These are phyloP conservation scores for Rallus crepitans DNA, from an alignment of 2,797 vertebrate genomes.

Conservation along the genomic window DNA sequence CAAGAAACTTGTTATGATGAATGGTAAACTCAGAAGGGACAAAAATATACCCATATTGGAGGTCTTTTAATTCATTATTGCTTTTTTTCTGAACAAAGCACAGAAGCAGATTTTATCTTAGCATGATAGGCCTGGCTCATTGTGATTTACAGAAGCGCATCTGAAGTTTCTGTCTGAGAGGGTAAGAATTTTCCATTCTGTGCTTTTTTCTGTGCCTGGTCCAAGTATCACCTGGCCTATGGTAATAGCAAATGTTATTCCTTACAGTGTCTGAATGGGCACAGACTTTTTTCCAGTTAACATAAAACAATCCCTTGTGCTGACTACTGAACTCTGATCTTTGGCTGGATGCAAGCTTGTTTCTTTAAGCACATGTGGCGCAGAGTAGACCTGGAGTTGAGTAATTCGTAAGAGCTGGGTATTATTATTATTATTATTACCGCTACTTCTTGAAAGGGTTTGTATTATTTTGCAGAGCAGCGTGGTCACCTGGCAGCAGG, in stretches of 20 bases:
- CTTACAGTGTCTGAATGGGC: background rate
- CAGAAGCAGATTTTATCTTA: background rate
- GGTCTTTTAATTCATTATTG: background rate
- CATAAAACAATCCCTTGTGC: conserved; percentile 28
- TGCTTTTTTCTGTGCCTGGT: background rate
- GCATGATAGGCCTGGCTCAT: background rate
- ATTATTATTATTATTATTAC: conserved; percentile 2
- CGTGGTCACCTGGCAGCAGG: conserved; percentile 81
- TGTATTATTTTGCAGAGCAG: conserved; percentile 77
- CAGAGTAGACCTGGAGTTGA: conserved; percentile 40
- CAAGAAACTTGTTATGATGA: background rate
- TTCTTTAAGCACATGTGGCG: conserved; percentile 46
- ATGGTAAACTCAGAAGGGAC: background rate
- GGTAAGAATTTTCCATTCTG: background rate
- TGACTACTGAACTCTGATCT: conserved; percentile 38
- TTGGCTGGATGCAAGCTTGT: conserved; percentile 5
- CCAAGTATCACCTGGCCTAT: background rate
- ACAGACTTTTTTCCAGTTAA: conserved; percentile 15
- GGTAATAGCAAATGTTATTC: background rate
- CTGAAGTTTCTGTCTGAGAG: background rate
- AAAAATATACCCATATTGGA: background rate
- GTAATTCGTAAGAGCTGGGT: conserved; percentile 60
- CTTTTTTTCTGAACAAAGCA: background rate
- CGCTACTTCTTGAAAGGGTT: conserved; percentile 61
- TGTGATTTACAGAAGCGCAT: background rate